phyloP scores from a whole-genome alignment of 2,797 vertebrate species.

The Gephyroberyx darwinii region DNA sequence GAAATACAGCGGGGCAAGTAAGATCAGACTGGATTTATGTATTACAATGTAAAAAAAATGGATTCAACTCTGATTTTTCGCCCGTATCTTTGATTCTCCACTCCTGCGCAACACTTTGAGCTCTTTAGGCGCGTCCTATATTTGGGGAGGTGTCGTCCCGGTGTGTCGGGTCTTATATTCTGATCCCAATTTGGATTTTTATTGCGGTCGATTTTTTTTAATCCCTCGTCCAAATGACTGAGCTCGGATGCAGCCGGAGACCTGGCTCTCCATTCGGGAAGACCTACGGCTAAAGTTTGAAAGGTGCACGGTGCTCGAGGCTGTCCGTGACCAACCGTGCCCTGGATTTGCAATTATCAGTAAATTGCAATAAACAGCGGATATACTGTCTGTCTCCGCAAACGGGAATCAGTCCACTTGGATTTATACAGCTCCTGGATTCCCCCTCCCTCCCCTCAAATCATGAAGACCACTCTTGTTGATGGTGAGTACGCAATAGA shows the following conservation, averaged over 20 bases:
- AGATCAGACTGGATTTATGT: constrained; percentile 71
- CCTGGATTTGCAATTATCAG: constrained; percentile 72
- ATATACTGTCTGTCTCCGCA: constrained; percentile 59
- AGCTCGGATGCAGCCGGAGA: constrained; percentile 78
- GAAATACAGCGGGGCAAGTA: constrained; percentile 59
- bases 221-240: constrained; percentile 79
- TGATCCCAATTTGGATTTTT: constrained; percentile 79
- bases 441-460: constrained; percentile 67
- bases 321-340: constrained; percentile 60
- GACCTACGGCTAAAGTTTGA: constrained; percentile 84
- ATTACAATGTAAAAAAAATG: constrained; percentile 59
- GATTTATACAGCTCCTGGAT: constrained; percentile 77
- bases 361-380: constrained; percentile 68
- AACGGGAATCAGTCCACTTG: constrained; percentile 70
- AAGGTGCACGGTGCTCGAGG: constrained; percentile 60
- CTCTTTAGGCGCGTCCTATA: constrained; percentile 58
- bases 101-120: constrained; percentile 61
- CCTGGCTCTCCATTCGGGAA: constrained; percentile 80
- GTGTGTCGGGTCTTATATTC: constrained; percentile 44
- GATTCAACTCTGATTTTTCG: constrained; percentile 62
- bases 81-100: constrained; percentile 54
- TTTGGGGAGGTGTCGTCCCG: constrained; percentile 61
- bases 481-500: constrained; percentile 78
- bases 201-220: constrained; percentile 67
- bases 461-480: constrained; percentile 81